phyloP scores from a whole-genome alignment of 1,140 invertebrate genomes.

The honey bee (Apis mellifera) region Amel_HAv3.1 CM009937.2:10888001-10888500 shows the following conservation, averaged over 20 bases:
- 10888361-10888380: neutral
- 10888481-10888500: constrained; percentile 19
- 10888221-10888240: neutral
- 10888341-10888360: neutral
- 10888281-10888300: too few species aligned
- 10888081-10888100: too few species aligned
- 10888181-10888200: neutral
- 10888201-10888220: neutral
- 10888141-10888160: neutral
- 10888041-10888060: too few species aligned
- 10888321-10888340: neutral
- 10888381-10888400: too few species aligned
- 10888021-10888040: neutral
- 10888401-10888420: neutral
- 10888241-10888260: too few species aligned
- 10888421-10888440: constrained; percentile 14
- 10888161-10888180: neutral
- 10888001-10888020: neutral
- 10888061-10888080: too few species aligned
- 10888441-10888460: constrained; percentile 13
- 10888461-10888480: neutral
- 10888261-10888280: too few species aligned
- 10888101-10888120: too few species aligned
- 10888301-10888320: too few species aligned
- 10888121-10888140: too few species aligned